Percentiles rank a stretch among this genome's conserved stretches.
Evolutionary conservation across 1,140 invertebrate species (phyloP).

Genomic region (Drosophila murphyi): DNA sequence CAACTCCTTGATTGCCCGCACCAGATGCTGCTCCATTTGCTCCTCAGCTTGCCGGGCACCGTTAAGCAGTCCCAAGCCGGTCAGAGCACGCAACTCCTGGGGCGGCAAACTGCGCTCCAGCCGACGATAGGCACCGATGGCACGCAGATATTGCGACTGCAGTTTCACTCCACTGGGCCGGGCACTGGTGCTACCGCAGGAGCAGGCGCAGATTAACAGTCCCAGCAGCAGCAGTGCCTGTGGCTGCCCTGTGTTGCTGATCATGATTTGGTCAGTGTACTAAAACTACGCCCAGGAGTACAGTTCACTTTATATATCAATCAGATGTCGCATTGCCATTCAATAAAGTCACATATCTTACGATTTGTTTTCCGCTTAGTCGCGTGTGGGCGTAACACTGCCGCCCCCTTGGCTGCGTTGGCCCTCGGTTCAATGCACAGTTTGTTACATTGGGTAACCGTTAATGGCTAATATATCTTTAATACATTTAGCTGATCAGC

Average conservation of each 20-base stretch:
- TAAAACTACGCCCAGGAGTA: constrained; percentile 48
- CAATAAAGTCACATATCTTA: constrained; percentile 1
- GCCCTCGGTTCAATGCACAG: constrained; percentile 40
- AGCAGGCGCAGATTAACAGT: constrained; percentile 19
- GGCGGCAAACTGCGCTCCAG: constrained; percentile 58
- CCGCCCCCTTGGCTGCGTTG: constrained; percentile 9
- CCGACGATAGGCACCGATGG: constrained; percentile 63
- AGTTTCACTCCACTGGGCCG: constrained; percentile 39
- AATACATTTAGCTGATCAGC: constrained; percentile 2
- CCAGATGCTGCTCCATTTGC: constrained; percentile 71
- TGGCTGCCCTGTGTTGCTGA: constrained; percentile 10
- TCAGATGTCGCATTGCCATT: constrained; percentile 4
- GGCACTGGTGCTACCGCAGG: constrained; percentile 3
- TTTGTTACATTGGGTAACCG: constrained; percentile 34
- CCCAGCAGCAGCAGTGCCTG: constrained; percentile 26
- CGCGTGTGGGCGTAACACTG: constrained; percentile 35
- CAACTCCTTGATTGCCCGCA: constrained; percentile 56
- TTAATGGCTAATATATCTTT: neutral
- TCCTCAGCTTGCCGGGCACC: constrained; percentile 68
- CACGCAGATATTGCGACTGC: constrained; percentile 65
- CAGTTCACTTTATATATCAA: constrained; percentile 45
- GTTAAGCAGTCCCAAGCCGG: constrained; percentile 68
- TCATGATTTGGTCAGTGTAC: constrained; percentile 23
- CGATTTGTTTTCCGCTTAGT: constrained; percentile 55
- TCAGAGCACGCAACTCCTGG: constrained; percentile 64